Evolutionary conservation across 2,113 vertebrate species (phyloP).

Genomic region (Picathartes gymnocephalus): DNA sequence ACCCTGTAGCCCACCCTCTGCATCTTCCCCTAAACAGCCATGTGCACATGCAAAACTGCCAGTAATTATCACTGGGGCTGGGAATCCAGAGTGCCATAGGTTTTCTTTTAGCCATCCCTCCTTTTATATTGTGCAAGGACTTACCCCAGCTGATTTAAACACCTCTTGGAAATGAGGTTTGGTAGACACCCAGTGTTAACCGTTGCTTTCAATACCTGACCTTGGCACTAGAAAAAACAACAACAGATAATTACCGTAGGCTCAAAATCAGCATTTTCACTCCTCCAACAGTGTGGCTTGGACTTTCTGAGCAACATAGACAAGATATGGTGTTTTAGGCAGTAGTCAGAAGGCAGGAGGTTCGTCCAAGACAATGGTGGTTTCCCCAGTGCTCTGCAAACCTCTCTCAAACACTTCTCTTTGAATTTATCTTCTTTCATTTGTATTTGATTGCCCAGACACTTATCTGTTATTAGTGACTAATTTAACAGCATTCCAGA

Average conservation of each 20-base stretch:
- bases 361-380: not conserved
- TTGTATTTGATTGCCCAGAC: not conserved
- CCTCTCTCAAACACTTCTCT: not conserved
- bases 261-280: not conserved
- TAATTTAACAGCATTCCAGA: not conserved
- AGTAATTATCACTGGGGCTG: not conserved
- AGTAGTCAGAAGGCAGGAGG: not conserved
- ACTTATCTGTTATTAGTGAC: not conserved
- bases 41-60: not conserved
- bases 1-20: not conserved
- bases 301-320: not conserved
- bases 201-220: constrained; percentile 77
- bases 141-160: constrained; percentile 87
- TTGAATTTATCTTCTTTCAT: not conserved
- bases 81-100: not conserved
- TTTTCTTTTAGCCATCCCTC: not conserved
- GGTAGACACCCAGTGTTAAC: constrained; percentile 85
- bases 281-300: not conserved
- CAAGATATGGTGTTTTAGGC: not conserved
- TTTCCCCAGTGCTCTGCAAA: not conserved
- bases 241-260: not conserved
- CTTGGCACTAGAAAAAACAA: constrained; percentile 76
- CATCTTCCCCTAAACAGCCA: not conserved
- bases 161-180: constrained; percentile 84
- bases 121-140: not conserved